These are phyloP conservation scores for Latrodectus hesperus DNA, from an alignment of 2,888 invertebrate species.

Conservation along the genomic window DNA sequence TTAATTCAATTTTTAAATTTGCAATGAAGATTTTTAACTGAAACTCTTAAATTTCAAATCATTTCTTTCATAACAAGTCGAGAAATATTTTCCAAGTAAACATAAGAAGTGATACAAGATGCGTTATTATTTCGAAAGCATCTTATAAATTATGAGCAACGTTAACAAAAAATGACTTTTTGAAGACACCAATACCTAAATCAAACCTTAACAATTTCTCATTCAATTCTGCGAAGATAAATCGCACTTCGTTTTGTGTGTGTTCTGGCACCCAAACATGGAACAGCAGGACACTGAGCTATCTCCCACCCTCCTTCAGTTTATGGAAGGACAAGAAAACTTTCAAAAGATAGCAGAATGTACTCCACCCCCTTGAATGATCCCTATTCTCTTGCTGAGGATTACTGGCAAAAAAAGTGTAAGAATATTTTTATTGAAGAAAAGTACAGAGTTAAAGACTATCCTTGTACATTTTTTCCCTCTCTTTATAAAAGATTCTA, in stretches of 20 bases:
- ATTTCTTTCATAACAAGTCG: too few species aligned
- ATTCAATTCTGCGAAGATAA: conserved; percentile 29
- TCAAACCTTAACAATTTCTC: conserved; percentile 36
- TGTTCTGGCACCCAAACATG: conserved; percentile 41
- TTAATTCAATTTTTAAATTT: too few species aligned
- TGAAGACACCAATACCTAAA: not conserved
- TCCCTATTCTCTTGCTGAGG: not conserved
- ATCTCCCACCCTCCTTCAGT: not conserved
- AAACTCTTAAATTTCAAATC: too few species aligned
- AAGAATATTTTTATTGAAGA: not conserved
- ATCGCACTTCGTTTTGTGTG: conserved; percentile 24
- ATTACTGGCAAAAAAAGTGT: not conserved
- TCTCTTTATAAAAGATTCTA: not conserved
- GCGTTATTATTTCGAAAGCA: too few species aligned
- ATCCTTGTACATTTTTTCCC: not conserved
- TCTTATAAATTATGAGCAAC: too few species aligned
- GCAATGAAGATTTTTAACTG: too few species aligned
- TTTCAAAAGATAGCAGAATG: conserved; percentile 42
- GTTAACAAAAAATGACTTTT: too few species aligned
- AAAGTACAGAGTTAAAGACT: not conserved
- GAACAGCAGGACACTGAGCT: conserved; percentile 19
- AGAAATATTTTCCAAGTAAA: too few species aligned
- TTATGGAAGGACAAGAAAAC: conserved; percentile 18
- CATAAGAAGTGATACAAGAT: too few species aligned
- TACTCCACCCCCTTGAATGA: conserved; percentile 12